These are phyloP conservation scores for Petroica traversi DNA, from an alignment of 2,113 vertebrate genomes.

Conservation along the genomic window DNA sequence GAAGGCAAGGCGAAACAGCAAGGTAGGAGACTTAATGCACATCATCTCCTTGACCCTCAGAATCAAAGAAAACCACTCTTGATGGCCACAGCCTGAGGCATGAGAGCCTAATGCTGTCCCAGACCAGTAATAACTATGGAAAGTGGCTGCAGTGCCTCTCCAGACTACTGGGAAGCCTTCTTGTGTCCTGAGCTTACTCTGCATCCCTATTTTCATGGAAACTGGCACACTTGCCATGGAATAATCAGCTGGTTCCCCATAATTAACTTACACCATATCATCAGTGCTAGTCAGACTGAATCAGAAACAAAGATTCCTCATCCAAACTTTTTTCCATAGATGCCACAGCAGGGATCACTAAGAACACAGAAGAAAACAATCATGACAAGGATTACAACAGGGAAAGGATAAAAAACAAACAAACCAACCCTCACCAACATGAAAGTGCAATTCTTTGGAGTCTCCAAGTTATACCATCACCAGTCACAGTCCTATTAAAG, in stretches of 20 bases:
- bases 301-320: neutral
- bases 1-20: neutral
- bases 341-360: neutral
- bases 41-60: neutral
- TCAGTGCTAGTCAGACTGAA: neutral
- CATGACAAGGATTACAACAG: neutral
- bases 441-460: neutral
- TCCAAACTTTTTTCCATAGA: neutral
- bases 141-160: neutral
- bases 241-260: fast-evolving
- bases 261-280: neutral
- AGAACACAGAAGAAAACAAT: neutral
- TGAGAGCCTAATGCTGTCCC: neutral
- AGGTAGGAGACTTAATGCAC: neutral
- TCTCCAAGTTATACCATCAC: neutral
- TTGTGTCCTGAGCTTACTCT: neutral
- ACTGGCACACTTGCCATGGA: neutral
- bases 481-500: fast-evolving
- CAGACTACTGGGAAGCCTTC: neutral
- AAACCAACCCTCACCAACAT: neutral
- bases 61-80: neutral
- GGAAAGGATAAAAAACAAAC: neutral
- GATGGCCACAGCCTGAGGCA: fast-evolving
- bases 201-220: neutral
- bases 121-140: neutral